A percentile compares a stretch with the other conserved stretches of the same genome.
These are phyloP conservation scores for Cichlasoma orientale DNA, from an alignment of 2,797 vertebrate genomes.

Conservation along the genomic window DNA sequence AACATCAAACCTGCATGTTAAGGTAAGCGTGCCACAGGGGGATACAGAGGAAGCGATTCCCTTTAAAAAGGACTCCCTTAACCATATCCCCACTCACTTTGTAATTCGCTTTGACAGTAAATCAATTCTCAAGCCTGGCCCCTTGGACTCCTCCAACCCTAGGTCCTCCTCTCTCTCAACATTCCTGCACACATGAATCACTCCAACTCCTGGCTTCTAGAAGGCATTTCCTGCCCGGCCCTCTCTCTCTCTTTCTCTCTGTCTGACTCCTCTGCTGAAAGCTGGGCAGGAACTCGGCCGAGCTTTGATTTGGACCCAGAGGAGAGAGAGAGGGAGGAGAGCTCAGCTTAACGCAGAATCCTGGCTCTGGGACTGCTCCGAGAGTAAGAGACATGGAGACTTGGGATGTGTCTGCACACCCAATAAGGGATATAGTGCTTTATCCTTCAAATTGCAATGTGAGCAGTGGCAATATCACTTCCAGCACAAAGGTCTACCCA, in stretches of 20 bases:
- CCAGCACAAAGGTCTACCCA: conserved; percentile 43
- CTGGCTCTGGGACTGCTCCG: conserved; percentile 51
- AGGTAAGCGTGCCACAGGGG: conserved; percentile 90
- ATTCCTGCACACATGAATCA: conserved; percentile 97
- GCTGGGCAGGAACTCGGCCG: conserved; percentile 86
- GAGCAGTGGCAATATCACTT: conserved; percentile 64
- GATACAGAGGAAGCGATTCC: conserved; percentile 93
- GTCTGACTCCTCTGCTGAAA: conserved; percentile 82
- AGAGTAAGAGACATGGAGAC: conserved; percentile 52
- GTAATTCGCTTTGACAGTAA: conserved; percentile 96
- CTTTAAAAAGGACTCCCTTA: conserved; percentile 91
- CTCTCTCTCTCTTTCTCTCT: conserved; percentile 73
- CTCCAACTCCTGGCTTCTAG: conserved; percentile 95
- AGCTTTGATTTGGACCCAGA: conserved; percentile 86
- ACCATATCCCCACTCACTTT: conserved; percentile 91
- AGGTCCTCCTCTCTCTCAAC: conserved; percentile 82
- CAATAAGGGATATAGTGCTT: conserved; percentile 70
- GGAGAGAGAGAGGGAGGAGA: conserved; percentile 69
- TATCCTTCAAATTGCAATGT: conserved; percentile 69
- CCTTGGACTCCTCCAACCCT: conserved; percentile 86
- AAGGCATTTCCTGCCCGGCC: conserved; percentile 96
- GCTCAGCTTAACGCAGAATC: conserved; percentile 60
- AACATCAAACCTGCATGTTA: conserved; percentile 91
- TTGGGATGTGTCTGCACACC: conserved; percentile 64
- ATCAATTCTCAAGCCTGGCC: conserved; percentile 94